phyloP scores from a whole-genome alignment of 2,888 invertebrate genomes.

The Heliconius ismenius region DNA sequence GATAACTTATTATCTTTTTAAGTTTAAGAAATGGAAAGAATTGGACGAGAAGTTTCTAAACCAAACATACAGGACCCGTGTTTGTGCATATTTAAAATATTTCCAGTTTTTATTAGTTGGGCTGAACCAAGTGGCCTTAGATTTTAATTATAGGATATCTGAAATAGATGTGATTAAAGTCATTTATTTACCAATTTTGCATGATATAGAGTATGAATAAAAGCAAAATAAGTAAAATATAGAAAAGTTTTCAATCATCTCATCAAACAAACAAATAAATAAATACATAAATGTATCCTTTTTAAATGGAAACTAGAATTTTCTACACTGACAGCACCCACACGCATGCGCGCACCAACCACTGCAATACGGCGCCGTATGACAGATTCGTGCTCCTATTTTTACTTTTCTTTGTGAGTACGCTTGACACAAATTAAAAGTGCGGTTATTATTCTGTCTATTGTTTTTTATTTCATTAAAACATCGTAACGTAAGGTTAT shows the following conservation, averaged over 20 bases:
- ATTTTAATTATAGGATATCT: background rate
- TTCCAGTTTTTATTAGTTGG: background rate
- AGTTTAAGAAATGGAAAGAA: too few relatives aligned
- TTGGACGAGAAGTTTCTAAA: too few relatives aligned
- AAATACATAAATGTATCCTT: background rate
- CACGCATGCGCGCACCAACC: constrained; percentile 70
- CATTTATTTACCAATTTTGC: background rate
- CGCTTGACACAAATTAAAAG: constrained; percentile 41
- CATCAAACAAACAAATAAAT: background rate
- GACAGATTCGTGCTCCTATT: constrained; percentile 48
- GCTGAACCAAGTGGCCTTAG: background rate
- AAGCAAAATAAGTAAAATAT: background rate
- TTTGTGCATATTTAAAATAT: too few relatives aligned
- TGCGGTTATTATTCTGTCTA: constrained; percentile 26
- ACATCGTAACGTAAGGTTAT: background rate
- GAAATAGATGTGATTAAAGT: background rate
- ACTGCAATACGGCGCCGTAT: constrained; percentile 76
- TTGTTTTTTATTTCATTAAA: constrained; percentile 21
- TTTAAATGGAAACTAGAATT: constrained; percentile 35
- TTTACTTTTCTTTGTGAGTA: constrained; percentile 50
- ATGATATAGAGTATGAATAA: background rate
- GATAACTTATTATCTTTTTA: too few relatives aligned
- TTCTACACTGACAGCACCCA: constrained; percentile 51
- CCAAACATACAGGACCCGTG: too few relatives aligned
- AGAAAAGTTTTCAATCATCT: background rate